These are phyloP conservation scores for Cossypha niveicapilla DNA, from an alignment of 2,797 vertebrate species.

Conservation along the genomic window DNA sequence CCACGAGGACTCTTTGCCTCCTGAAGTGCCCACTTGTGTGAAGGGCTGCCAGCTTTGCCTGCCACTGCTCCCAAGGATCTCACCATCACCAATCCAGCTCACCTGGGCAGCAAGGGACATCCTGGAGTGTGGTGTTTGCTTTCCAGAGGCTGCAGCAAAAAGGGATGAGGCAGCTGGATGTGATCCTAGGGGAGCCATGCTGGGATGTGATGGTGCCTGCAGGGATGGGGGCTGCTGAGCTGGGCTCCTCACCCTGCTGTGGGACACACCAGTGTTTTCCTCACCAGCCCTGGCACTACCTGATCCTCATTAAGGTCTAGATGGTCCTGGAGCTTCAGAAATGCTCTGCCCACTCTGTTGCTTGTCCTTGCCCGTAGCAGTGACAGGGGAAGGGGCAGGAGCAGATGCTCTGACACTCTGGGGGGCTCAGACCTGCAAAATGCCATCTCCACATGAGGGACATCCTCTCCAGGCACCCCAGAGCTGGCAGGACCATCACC, in stretches of 20 bases:
- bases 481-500: not conserved
- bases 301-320: not conserved
- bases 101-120: not conserved
- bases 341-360: rapidly evolving
- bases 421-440: not conserved
- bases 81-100: too few relatives aligned
- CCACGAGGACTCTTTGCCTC: not conserved
- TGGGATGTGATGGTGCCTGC: not conserved
- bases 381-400: not conserved
- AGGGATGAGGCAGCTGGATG: rapidly evolving
- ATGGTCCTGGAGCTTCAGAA: rapidly evolving
- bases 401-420: not conserved
- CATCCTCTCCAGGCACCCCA: not conserved
- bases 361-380: rapidly evolving
- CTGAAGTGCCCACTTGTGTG: not conserved
- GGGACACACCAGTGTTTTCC: rapidly evolving
- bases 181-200: not conserved
- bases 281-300: not conserved
- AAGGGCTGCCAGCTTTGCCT: not conserved
- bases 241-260: not conserved
- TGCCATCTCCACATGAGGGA: rapidly evolving
- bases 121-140: not conserved
- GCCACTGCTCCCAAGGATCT: not conserved
- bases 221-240: not conserved
- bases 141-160: not conserved